Percentiles rank a stretch among this genome's conserved stretches.
Conservation (phyloP, 2,113 vertebrate species). For the Cynoglossus semilaevis region DNA sequence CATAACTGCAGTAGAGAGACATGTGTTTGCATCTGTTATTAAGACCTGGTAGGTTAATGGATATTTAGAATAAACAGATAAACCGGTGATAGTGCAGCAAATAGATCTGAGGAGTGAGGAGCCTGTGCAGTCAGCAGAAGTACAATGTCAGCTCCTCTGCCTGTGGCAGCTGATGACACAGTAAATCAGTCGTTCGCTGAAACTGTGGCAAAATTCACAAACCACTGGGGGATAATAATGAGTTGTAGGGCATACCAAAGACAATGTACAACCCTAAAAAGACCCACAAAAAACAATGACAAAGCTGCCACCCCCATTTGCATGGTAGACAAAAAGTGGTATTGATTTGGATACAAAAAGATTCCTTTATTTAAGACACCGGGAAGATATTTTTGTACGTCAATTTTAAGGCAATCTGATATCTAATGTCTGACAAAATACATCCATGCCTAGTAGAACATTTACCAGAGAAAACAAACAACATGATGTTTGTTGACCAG, state of each 20-base stretch:
- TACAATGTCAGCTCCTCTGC: constrained; percentile 49
- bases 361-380: neutral
- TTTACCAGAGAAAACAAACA: neutral
- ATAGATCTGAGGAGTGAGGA: constrained; percentile 16
- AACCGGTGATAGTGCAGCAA: constrained; percentile 22
- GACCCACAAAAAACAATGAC: neutral
- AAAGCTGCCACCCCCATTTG: neutral
- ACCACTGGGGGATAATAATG: neutral
- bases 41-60: constrained; percentile 19
- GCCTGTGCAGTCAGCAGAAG: constrained; percentile 53
- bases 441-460: neutral
- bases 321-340: neutral
- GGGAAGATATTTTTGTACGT: too few species aligned
- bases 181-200: constrained; percentile 31
- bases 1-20: neutral
- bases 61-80: neutral
- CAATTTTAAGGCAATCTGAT: too few species aligned
- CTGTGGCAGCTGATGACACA: constrained; percentile 67
- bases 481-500: neutral
- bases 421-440: too few species aligned
- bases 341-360: neutral
- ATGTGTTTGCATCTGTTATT: neutral
- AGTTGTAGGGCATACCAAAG: neutral
- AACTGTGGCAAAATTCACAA: constrained; percentile 34
- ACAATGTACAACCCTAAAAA: neutral